Base-by-base conservation (phyloP, 1,140 invertebrate genomes). In the Nylanderia fulva region DNA sequence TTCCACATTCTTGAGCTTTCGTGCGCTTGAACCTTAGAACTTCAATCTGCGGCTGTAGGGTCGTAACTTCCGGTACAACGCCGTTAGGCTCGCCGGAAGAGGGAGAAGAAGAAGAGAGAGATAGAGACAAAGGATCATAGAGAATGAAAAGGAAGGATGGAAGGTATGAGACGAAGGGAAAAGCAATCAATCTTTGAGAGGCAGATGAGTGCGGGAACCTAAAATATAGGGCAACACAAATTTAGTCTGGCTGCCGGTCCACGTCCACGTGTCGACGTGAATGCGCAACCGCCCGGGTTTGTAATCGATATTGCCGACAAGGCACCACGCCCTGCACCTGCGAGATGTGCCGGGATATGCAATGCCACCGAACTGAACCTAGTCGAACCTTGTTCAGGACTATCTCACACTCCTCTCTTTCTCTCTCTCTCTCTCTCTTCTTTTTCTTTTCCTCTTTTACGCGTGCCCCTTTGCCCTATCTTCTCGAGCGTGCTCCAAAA, bases 291-390 rank as follows among this genome's bases (percentile, higher is more conserved):
- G 93, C 94, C 92, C 92, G 91, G 93, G 90, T 93, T 90, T 94
- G 94, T 94, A 94, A 94, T 94, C 94, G 93, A 94, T 94, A 94
- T 94, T 94, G 94, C 93, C 93, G 93, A 93, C 93, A 94, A 94
- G 94, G 93, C 94, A 94, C 94, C 94, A 94, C 94, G 94, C 94
- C 94, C 94, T 94, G 93, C 92, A 94, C 92, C 94, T 94, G 93
- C 93, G 90, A 93, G 93, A 94, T 94, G 92, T 94, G 92, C 93
- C 91, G 93, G 93, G 86, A 82, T 82, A 82, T 74, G 80, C 72
- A 90, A 94, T 94, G 93, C 93, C 94, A 91, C 90, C 91, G 88
- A 88, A 90, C 89, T 87, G 79, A 90, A 90, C 88, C 77, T 82
- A 82, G 77, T 82, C 77, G 66, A 82, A 82, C 66, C 77, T 82